Percentiles rank a stretch among this genome's conserved stretches.
These are phyloP conservation scores for Laspeyria flexula DNA, from an alignment of 2,888 invertebrate genomes.

Conservation along the genomic window DNA sequence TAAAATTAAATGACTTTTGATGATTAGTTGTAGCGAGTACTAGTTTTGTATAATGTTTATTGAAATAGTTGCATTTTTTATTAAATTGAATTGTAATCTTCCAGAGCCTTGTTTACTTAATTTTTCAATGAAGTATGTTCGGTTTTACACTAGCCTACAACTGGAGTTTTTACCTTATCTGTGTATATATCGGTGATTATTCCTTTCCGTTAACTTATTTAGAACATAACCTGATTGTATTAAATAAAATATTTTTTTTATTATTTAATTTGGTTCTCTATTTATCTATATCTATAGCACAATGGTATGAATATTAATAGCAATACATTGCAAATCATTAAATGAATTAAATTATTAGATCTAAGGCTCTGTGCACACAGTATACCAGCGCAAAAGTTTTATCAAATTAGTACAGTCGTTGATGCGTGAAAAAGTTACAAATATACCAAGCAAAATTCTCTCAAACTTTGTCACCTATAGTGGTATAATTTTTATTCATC, in stretches of 20 bases:
- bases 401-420: too few relatives aligned
- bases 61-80: too few relatives aligned
- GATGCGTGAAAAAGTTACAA: too few relatives aligned
- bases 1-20: too few relatives aligned
- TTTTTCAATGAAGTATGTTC: not conserved
- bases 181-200: conserved; percentile 23
- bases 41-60: too few relatives aligned
- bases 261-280: not conserved
- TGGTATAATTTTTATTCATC: too few relatives aligned
- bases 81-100: too few relatives aligned
- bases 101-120: not conserved
- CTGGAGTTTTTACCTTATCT: conserved; percentile 8
- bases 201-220: conserved; percentile 19
- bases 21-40: too few relatives aligned
- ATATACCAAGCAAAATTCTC: too few relatives aligned
- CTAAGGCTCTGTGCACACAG: conserved; percentile 1
- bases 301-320: not conserved
- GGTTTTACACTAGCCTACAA: conserved; percentile 2
- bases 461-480: too few relatives aligned
- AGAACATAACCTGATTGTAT: conserved; percentile 19
- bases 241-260: conserved; percentile 31
- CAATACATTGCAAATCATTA: not conserved
- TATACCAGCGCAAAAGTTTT: not conserved
- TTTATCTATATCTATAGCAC: not conserved
- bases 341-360: not conserved